Percentiles rank a stretch among this genome's conserved stretches.
Conservation (phyloP, 2,113 vertebrate species). For the Notechis scutatus region DNA sequence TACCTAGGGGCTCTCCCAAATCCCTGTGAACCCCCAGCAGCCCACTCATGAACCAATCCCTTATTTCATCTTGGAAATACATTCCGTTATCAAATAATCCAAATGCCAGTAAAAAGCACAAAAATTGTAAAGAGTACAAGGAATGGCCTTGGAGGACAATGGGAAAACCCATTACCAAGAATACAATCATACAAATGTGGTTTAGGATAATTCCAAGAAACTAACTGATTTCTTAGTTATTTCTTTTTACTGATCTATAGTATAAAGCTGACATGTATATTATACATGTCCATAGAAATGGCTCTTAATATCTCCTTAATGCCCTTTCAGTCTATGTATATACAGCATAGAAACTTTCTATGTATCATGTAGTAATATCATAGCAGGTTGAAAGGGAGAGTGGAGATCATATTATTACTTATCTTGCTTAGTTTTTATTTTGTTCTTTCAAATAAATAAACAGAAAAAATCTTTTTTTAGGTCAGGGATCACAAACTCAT, state of each 20-base stretch:
- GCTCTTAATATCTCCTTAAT: not conserved
- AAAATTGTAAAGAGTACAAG: not conserved
- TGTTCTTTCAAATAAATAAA: not conserved
- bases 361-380: not conserved
- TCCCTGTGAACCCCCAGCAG: no score
- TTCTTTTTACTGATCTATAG: not conserved
- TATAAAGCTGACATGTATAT: not conserved
- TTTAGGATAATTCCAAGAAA: not conserved
- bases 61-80: not conserved
- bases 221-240: not conserved
- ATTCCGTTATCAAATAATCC: not conserved
- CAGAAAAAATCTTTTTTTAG: not conserved
- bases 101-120: not conserved
- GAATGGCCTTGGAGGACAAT: not conserved
- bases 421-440: not conserved
- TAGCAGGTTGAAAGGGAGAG: not conserved
- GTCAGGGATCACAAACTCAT: not conserved
- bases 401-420: not conserved
- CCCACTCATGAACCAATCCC: not conserved
- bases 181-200: not conserved
- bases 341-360: not conserved
- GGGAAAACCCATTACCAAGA: not conserved
- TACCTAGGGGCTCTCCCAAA: no score
- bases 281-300: not conserved
- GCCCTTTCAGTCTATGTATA: not conserved